A percentile compares a stretch with the other conserved stretches of the same genome.
Evolutionary conservation across 2,888 invertebrate species (phyloP).

Genomic region (Neoscelio sp.): DNA sequence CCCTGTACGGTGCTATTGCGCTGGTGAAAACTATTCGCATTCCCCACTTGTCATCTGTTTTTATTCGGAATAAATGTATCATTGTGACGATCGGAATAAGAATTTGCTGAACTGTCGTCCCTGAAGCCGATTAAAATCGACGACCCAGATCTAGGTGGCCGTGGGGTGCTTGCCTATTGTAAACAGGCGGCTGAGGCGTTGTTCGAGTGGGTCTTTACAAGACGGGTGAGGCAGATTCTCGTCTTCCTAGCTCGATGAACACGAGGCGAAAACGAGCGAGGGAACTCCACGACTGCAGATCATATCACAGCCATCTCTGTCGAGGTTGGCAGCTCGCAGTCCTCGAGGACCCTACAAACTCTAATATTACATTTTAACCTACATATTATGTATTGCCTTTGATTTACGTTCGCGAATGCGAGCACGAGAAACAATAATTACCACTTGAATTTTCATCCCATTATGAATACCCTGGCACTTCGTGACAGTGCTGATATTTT

Average conservation of each 20-base stretch:
- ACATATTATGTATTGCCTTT: constrained; percentile 70
- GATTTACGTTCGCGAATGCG: constrained; percentile 28
- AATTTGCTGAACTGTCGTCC: constrained; percentile 75
- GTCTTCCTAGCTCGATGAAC: constrained; percentile 8
- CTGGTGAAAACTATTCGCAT: too few relatives aligned
- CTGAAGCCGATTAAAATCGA: constrained; percentile 80
- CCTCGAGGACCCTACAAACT: constrained; percentile 78
- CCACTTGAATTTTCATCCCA: constrained; percentile 44
- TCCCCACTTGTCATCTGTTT: too few relatives aligned
- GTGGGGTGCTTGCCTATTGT: constrained; percentile 75
- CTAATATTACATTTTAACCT: constrained; percentile 79
- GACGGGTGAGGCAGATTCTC: constrained; percentile 25
- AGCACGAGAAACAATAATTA: constrained; percentile 50
- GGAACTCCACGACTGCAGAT: constrained; percentile 70
- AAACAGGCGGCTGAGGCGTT: constrained; percentile 80
- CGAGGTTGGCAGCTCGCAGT: constrained; percentile 79
- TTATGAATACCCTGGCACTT: neutral
- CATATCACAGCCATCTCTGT: constrained; percentile 81
- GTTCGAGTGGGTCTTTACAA: constrained; percentile 78
- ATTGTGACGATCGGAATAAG: constrained; percentile 58
- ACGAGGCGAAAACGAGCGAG: constrained; percentile 65
- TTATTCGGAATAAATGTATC: constrained; percentile 58
- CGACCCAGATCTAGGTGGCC: constrained; percentile 80
- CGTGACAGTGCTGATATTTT: constrained; percentile 13
- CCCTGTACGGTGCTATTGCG: too few relatives aligned